These are phyloP conservation scores for Caenorhabditis parvicauda DNA, from an alignment of 2,888 invertebrate genomes.

Conservation along the genomic window DNA sequence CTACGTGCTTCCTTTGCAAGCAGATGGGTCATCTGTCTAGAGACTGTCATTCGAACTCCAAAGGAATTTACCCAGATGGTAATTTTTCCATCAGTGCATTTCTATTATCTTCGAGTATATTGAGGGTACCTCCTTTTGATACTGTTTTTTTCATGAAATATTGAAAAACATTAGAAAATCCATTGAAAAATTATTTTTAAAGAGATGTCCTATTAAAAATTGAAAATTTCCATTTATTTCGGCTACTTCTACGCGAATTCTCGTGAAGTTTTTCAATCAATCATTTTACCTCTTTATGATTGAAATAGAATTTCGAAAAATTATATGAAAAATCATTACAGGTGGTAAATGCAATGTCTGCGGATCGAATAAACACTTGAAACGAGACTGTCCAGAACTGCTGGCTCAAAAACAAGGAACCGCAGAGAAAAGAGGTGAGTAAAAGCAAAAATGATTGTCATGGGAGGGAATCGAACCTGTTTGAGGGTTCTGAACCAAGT, in stretches of 20 bases:
- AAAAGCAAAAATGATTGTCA: not conserved
- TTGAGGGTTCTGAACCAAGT: no score
- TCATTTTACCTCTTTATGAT: not conserved
- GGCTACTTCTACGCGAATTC: no score
- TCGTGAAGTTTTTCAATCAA: no score
- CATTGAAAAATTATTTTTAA: no score
- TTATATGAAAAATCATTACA: conserved; percentile 34
- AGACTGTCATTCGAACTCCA: conserved; percentile 83
- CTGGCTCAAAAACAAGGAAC: conserved; percentile 26
- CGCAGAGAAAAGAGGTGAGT: conserved; percentile 17
- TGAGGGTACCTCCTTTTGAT: no score
- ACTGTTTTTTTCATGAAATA: no score
- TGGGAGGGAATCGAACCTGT: no score
- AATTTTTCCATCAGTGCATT: not conserved
- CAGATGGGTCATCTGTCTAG: conserved; percentile 83
- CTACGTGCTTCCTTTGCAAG: conserved; percentile 83
- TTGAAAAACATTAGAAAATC: no score
- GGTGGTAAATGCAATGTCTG: conserved; percentile 74
- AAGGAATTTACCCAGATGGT: conserved; percentile 82
- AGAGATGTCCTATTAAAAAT: no score
- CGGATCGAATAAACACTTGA: conserved; percentile 81
- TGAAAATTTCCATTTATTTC: no score
- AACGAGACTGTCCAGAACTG: conserved; percentile 70
- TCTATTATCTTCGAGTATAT: not conserved
- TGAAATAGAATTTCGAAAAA: not conserved